phyloP scores from a whole-genome alignment of 2,888 invertebrate genomes.

The Pantelozetes paolii region DNA sequence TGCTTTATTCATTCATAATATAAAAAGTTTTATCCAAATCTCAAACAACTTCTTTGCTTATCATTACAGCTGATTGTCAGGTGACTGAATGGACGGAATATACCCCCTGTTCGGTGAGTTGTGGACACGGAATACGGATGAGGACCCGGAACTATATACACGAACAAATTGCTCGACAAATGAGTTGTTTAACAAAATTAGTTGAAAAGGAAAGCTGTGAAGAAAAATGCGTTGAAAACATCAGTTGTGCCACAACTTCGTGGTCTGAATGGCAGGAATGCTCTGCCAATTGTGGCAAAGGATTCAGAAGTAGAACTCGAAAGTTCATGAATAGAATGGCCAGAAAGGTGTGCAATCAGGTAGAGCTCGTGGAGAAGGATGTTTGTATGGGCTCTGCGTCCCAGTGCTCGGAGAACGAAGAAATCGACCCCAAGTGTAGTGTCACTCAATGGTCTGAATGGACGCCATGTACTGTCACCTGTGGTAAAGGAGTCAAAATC shows the following conservation, averaged over 20 bases:
- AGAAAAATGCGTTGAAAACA: slow-evolving; percentile 46
- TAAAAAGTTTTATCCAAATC: not conserved
- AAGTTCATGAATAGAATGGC: slow-evolving; percentile 54
- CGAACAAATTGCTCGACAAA: slow-evolving; percentile 68
- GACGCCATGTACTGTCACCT: slow-evolving; percentile 73
- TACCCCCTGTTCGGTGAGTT: slow-evolving; percentile 46
- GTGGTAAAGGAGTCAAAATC: slow-evolving; percentile 68
- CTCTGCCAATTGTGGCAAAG: slow-evolving; percentile 55
- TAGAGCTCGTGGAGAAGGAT: slow-evolving; percentile 51
- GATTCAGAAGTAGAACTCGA: slow-evolving; percentile 63
- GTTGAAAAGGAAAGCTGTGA: slow-evolving; percentile 74
- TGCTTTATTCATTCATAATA: not conserved
- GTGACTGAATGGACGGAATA: slow-evolving; percentile 49
- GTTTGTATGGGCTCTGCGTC: slow-evolving; percentile 51
- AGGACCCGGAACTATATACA: slow-evolving; percentile 53
- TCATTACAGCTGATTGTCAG: slow-evolving; percentile 45
- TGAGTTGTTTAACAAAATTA: slow-evolving; percentile 66
- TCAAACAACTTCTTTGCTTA: not conserved
- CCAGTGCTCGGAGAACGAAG: slow-evolving; percentile 49
- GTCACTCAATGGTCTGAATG: slow-evolving; percentile 72
- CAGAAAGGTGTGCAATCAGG: slow-evolving; percentile 43
- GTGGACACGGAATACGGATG: slow-evolving; percentile 65
- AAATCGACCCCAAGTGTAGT: slow-evolving; percentile 58
- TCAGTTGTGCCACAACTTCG: slow-evolving; percentile 54
- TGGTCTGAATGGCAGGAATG: slow-evolving; percentile 58